Conservation (phyloP, 2,888 invertebrate species). For the Nesidiocoris tenuis region DNA sequence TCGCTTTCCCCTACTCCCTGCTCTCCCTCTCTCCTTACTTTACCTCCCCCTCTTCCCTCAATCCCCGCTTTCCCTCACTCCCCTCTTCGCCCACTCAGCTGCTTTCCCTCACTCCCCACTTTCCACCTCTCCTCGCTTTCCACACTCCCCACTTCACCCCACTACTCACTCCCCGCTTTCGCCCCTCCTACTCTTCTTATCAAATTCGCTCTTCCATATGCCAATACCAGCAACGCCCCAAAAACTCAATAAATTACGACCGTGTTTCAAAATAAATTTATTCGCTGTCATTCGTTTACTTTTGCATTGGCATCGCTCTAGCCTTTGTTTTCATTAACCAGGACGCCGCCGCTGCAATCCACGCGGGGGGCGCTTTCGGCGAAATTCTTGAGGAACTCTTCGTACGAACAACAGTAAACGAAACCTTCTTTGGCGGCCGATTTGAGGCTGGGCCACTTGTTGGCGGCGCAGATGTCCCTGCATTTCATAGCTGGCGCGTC, state of each 20-base stretch:
- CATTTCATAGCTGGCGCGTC: slow-evolving; percentile 6
- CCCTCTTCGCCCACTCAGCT: not conserved
- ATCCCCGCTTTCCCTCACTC: not conserved
- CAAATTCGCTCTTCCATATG: no score
- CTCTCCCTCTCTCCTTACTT: not conserved
- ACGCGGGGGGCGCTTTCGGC: slow-evolving; percentile 7
- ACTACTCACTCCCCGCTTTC: not conserved
- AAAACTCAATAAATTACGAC: no score
- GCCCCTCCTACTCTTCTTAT: not conserved
- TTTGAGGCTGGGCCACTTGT: slow-evolving; percentile 27
- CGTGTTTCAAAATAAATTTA: no score
- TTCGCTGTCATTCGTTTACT: no score
- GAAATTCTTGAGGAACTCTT: slow-evolving; percentile 24
- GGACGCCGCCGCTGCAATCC: slow-evolving; percentile 28
- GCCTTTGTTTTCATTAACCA: slow-evolving; percentile 6
- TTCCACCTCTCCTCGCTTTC: not conserved
- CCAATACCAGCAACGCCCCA: no score
- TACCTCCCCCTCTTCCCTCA: not conserved
- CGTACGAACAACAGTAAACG: slow-evolving; percentile 38
- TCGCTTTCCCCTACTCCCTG: not conserved
- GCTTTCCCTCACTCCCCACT: not conserved
- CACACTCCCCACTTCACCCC: not conserved
- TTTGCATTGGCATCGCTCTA: no score
- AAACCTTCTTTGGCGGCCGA: slow-evolving; percentile 23
- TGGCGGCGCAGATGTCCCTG: slow-evolving; percentile 29